Evolutionary conservation across 1,140 invertebrate species (phyloP), one percentile per base, ranked within the genome.

Genomic region (Daktulosphaira vitifoliae): DNA sequence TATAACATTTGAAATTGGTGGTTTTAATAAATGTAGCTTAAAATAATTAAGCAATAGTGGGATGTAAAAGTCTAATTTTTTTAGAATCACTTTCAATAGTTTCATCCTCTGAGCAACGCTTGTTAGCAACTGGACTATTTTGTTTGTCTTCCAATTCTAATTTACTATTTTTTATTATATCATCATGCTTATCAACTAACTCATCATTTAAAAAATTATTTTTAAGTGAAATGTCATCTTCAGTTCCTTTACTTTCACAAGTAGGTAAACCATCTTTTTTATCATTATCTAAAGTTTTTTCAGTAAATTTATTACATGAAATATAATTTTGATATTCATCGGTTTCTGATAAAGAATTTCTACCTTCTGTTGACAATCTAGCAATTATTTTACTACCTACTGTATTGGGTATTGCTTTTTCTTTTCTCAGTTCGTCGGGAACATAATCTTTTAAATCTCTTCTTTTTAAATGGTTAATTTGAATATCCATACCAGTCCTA

Each of bases 381-480:
- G 56, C 56, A 46, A 62, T 62, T 46, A 62, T 62, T 62, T 62
- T 62, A 62, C 56, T 62, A 33, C 56, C 56, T 15, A 48, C 42
- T 29, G 13, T 33, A 62, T 48, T 62, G 26, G 56, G 42, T 20
- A 62, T 62, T 3, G 42, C 25, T n/a, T 62, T 62, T 62, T 62
- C 56, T 48, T 62, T 62, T 33, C 46, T 62, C 2, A 62, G 29
- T 15, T 62, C 56, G 29, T 62, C 56, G 7, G 56, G 56, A 20
- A 62, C 56, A 48, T 62, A 62, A 15, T 48, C 56, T n/a, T 26
- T 62, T 9, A 62, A 62, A 22, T 62, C 56, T 48, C 46, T 62
- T 62, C 56, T 62, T 33, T 62, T 62, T n/a, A 62, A 62, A 48
- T 62, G 56, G 15, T 62, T 62, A 62, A 62, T 39, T 46, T 62